These are phyloP conservation scores for Camponotus floridanus DNA, from an alignment of 1,140 invertebrate species.

Conservation along the genomic window DNA sequence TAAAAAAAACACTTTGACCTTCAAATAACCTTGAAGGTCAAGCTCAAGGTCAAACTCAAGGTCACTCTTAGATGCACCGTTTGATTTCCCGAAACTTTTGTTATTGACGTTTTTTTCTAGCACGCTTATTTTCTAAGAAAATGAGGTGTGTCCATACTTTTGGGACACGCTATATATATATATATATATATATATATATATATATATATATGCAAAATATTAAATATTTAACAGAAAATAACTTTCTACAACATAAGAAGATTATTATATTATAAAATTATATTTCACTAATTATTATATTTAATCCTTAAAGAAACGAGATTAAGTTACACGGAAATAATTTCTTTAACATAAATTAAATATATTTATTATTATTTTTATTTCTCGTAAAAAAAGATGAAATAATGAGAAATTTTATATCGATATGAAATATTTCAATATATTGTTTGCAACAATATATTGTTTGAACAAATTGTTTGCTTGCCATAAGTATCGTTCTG, in stretches of 20 bases:
- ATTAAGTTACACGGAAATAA: not conserved
- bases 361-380: not conserved
- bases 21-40: no score
- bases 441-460: no score
- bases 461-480: slow-evolving; percentile 32
- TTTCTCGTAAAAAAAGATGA: not conserved
- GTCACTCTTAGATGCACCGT: no score
- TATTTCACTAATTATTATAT: not conserved
- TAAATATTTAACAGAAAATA: not conserved
- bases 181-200: no score
- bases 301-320: not conserved
- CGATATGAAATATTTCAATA: not conserved
- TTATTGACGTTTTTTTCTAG: no score
- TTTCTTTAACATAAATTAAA: slow-evolving; percentile 3
- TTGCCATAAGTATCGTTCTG: not conserved
- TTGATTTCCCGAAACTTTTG: no score
- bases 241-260: not conserved
- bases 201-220: not conserved
- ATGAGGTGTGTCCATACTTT: no score
- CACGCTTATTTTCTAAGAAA: no score
- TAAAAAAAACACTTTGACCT: no score
- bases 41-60: no score
- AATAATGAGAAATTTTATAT: not conserved
- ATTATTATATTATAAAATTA: not conserved
- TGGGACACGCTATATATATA: no score